Percentiles rank a stretch among this genome's conserved stretches.
Evolutionary conservation across 2,888 invertebrate species (phyloP).

Genomic region (Melitaea athalia): DNA sequence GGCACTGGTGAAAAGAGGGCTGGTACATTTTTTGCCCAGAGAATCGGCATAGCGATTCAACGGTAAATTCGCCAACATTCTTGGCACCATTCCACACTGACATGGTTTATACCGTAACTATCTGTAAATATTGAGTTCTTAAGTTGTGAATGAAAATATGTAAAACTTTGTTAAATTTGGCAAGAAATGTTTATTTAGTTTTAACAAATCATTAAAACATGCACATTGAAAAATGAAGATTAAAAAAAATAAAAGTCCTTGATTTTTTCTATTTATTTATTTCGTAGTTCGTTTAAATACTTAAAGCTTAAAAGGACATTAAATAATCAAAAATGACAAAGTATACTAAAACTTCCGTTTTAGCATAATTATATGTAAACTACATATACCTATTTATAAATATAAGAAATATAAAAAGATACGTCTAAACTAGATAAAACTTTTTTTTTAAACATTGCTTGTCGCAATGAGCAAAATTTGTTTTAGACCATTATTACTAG

Average conservation of each 20-base stretch:
- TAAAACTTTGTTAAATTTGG: too few species aligned
- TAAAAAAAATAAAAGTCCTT: neutral
- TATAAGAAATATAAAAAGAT: conserved; percentile 13
- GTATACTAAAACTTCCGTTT: conserved; percentile 3
- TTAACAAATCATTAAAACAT: neutral
- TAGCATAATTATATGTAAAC: conserved; percentile 5
- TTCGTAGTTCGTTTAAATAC: conserved; percentile 1
- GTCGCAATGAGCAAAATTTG: neutral
- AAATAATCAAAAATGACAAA: conserved; percentile 5
- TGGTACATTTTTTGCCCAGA: too few species aligned
- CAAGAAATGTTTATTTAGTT: too few species aligned
- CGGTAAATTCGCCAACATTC: too few species aligned
- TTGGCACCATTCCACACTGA: too few species aligned
- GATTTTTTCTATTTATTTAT: conserved; percentile 2
- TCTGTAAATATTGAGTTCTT: too few species aligned
- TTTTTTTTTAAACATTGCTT: conserved; percentile 5
- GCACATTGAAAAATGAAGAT: neutral
- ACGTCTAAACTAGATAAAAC: conserved; percentile 11
- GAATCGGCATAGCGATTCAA: too few species aligned
- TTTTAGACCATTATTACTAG: conserved; percentile 4
- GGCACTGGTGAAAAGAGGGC: too few species aligned
- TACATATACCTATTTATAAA: neutral
- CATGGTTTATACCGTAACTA: too few species aligned
- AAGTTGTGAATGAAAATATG: too few species aligned
- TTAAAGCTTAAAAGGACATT: conserved; percentile 7